Evolutionary conservation across 2,797 vertebrate genomes (phyloP).

Genomic region (Betta splendens): DNA sequence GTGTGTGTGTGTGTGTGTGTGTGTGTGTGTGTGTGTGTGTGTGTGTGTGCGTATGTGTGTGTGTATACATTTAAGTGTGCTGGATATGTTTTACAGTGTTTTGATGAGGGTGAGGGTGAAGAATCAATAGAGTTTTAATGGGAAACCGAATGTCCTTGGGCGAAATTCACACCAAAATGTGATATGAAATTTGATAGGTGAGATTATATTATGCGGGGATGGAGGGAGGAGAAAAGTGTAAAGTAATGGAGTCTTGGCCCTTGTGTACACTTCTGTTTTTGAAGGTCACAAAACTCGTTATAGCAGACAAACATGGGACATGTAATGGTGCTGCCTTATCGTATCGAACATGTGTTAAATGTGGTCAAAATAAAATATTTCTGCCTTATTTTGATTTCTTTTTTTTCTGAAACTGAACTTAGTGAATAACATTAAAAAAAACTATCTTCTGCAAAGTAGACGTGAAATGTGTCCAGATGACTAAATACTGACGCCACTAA

Average conservation of each 20-base stretch:
- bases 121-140: slow-evolving; percentile 71
- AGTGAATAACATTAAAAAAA: no score
- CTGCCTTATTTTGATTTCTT: no score
- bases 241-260: slow-evolving; percentile 28
- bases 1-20: no score
- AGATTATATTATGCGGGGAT: slow-evolving; percentile 26
- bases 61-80: slow-evolving; percentile 37
- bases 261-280: slow-evolving; percentile 45
- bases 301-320: slow-evolving; percentile 58
- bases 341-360: slow-evolving; percentile 62
- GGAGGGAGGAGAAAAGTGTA: slow-evolving; percentile 35
- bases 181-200: slow-evolving; percentile 53
- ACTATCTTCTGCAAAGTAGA: no score
- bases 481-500: no score
- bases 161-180: slow-evolving; percentile 58
- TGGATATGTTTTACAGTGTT: slow-evolving; percentile 51
- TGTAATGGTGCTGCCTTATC: slow-evolving; percentile 39
- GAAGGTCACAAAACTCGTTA: slow-evolving; percentile 77
- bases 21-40: slow-evolving; percentile 33
- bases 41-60: slow-evolving; percentile 38
- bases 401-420: no score
- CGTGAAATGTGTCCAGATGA: no score
- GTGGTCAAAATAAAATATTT: slow-evolving; percentile 26
- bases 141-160: slow-evolving; percentile 62
- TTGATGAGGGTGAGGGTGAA: slow-evolving; percentile 46